Conservation (phyloP, 2,797 vertebrate genomes). For the Oreochromis grahami region DNA sequence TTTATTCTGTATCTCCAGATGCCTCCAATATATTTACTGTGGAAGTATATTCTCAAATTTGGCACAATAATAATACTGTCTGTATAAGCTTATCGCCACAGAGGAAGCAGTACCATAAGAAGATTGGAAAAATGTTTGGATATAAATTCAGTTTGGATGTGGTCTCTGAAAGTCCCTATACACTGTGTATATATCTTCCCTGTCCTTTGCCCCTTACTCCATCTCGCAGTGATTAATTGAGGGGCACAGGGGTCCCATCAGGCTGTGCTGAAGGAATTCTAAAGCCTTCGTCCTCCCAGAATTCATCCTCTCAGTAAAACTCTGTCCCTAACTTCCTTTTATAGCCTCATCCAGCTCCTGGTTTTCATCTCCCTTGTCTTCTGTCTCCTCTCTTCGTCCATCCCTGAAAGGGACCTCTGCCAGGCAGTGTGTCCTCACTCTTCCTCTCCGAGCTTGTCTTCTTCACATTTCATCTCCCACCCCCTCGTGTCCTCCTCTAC, state of each 20-base stretch:
- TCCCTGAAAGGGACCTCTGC: slow-evolving; percentile 38
- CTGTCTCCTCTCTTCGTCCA: slow-evolving; percentile 38
- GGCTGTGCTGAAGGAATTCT: slow-evolving; percentile 49
- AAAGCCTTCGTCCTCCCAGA: slow-evolving; percentile 9
- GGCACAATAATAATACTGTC: not conserved
- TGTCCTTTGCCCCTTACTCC: slow-evolving; percentile 25
- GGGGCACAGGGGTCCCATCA: slow-evolving; percentile 50
- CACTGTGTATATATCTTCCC: not conserved
- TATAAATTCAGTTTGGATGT: slow-evolving; percentile 11
- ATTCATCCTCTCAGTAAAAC: slow-evolving; percentile 13
- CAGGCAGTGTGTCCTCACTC: slow-evolving; percentile 18
- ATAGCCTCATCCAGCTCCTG: slow-evolving; percentile 54
- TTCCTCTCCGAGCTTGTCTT: slow-evolving; percentile 11
- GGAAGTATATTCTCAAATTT: not conserved
- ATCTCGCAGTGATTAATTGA: slow-evolving; percentile 54
- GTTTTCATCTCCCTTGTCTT: slow-evolving; percentile 26
- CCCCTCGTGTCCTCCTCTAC: not conserved
- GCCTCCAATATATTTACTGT: not conserved
- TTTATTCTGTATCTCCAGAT: not conserved
- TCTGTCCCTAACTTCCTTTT: slow-evolving; percentile 61
- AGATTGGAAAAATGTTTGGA: slow-evolving; percentile 13
- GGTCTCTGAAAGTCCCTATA: slow-evolving; percentile 29
- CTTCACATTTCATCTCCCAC: not conserved
- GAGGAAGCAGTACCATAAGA: not conserved
- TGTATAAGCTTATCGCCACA: not conserved